phyloP scores from a whole-genome alignment of 2,888 invertebrate genomes.

The Falcaria lacertinaria region DNA sequence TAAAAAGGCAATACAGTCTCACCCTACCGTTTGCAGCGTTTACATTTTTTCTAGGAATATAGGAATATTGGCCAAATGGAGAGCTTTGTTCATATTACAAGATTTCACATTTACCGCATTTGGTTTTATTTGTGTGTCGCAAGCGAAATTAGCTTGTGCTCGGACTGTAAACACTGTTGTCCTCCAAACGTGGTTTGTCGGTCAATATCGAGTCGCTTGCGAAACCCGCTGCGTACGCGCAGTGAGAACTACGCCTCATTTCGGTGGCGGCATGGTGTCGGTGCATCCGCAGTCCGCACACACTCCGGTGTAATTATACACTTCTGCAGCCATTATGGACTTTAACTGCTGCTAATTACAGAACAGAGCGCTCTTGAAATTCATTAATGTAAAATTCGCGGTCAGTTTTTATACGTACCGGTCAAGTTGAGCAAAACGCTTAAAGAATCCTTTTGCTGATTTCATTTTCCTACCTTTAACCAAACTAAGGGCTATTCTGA shows the following conservation, averaged over 20 bases:
- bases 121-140: slow-evolving; percentile 25
- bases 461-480: too few relatives aligned
- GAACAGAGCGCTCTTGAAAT: neutral
- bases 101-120: slow-evolving; percentile 11
- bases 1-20: too few relatives aligned
- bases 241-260: slow-evolving; percentile 32
- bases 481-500: too few relatives aligned
- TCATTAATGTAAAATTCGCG: neutral
- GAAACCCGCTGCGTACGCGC: slow-evolving; percentile 41
- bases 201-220: slow-evolving; percentile 58
- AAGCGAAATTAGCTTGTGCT: slow-evolving; percentile 33
- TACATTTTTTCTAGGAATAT: too few relatives aligned
- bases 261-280: slow-evolving; percentile 7
- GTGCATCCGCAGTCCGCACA: slow-evolving; percentile 33
- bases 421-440: neutral
- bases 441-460: too few relatives aligned
- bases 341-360: neutral
- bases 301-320: slow-evolving; percentile 6
- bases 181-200: slow-evolving; percentile 59
- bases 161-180: slow-evolving; percentile 44
- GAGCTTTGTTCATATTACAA: too few relatives aligned
- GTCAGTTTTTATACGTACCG: neutral
- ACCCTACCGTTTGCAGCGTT: too few relatives aligned
- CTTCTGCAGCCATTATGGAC: neutral
- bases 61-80: too few relatives aligned